Conservation (phyloP, 2,888 invertebrate genomes). For the Polydrusus pterygomalis region DNA sequence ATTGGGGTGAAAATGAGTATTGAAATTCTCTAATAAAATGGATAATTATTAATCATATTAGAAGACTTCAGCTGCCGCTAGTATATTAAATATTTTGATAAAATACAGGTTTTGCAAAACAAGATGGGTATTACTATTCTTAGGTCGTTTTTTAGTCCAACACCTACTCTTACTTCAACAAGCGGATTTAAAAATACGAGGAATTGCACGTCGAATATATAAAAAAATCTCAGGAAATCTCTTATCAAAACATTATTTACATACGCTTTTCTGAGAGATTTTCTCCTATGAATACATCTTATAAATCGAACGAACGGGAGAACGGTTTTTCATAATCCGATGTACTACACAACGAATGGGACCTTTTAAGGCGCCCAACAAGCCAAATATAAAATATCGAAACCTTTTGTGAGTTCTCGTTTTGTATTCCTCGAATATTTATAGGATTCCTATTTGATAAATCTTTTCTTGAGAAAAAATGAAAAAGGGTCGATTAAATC, state of each 20-base stretch:
- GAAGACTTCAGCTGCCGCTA: too few species aligned
- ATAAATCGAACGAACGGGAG: constrained; percentile 25
- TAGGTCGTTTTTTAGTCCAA: too few species aligned
- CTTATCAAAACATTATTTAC: constrained; percentile 26
- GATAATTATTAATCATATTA: too few species aligned
- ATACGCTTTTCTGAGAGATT: constrained; percentile 24
- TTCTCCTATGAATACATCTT: constrained; percentile 27
- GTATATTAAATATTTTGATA: too few species aligned
- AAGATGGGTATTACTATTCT: too few species aligned
- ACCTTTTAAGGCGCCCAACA: constrained; percentile 27
- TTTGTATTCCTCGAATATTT: constrained; percentile 28
- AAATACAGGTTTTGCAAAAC: too few species aligned
- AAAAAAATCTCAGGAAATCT: constrained; percentile 6
- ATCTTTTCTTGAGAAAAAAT: constrained; percentile 8
- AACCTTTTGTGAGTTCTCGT: constrained; percentile 2
- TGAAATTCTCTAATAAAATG: too few species aligned
- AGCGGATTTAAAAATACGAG: constrained; percentile 2
- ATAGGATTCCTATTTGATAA: constrained; percentile 17
- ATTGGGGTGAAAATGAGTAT: too few species aligned
- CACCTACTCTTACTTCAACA: constrained; percentile 12
- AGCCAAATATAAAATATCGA: constrained; percentile 31
- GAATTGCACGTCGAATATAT: constrained; percentile 1
- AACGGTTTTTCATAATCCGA: constrained; percentile 30
- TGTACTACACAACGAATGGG: constrained; percentile 19
- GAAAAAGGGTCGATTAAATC: constrained; percentile 10